Base-by-base conservation (phyloP, 2,797 vertebrate species). In the Myoxocephalus aenaeus region DNA sequence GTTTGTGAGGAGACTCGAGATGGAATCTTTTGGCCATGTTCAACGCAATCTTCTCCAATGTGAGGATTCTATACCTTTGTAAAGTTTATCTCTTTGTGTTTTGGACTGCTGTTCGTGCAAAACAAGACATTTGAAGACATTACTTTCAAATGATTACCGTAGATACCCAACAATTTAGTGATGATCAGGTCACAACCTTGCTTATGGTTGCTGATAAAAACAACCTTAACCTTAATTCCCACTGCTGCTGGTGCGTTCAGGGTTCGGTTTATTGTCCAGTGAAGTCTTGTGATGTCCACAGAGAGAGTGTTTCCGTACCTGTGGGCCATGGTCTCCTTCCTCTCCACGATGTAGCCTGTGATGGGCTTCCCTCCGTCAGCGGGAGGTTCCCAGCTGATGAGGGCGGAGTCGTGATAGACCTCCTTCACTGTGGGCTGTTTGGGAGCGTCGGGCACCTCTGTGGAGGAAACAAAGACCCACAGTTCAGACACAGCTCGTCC, bases 291-390 rank as follows among this genome's bases (percentile, higher is more conserved):
- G 40, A 42, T 5, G 40, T 13, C 13, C 40, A 42, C 40, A 40
- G 40, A 10, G 7, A 48, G 46, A 48, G 46, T 53, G 65, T 57
- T 61, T 20, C 44, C 29, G 25, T 74, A 99, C 94, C 96, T 95
- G 78, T 96, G 97, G 86, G 97, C 95, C 97, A 96, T 99, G 48
- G 98, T 99, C 93, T 99, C 98, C 82, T 97, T 99, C 94, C 96
- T 99, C 93, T 99, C 98, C 67, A 99, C 91, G 40, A 99, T 97
- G 71, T 99, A 99, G 83, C 96, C 96, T 77, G 95, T 97, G 91
- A 99, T 99, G 53, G 98, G 98, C 75, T 99, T 99, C 86, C 98
- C 98, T 89, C 98, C 98, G 78, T 99, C 98, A 22, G 96, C 95
- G 38, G 98, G 98, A 36, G 96, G 97, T 68, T 97, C 97, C 98